Conservation (phyloP, 2,113 vertebrate genomes). For the Saccopteryx leptura region DNA sequence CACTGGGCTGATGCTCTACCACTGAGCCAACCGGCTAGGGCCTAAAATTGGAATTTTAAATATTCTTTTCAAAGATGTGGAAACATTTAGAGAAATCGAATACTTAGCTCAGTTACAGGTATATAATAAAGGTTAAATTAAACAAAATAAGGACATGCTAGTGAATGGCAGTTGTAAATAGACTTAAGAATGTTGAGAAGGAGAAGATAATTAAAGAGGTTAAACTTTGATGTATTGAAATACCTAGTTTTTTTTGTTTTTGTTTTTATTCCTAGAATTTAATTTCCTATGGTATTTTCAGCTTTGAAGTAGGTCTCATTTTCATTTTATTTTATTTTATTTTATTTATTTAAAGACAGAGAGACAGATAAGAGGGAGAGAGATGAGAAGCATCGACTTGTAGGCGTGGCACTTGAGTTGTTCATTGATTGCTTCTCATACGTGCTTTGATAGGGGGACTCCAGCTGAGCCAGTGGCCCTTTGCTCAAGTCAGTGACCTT, state of each 20-base stretch:
- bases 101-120: background rate
- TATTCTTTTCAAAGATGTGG: constrained; percentile 13
- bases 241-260: background rate
- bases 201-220: background rate
- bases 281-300: background rate
- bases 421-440: no score
- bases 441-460: no score
- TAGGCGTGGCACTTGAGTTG: no score
- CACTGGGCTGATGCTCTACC: no score
- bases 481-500: no score
- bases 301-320: background rate
- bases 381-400: no score
- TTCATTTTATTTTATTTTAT: no score
- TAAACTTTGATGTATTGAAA: constrained; percentile 27
- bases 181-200: constrained; percentile 8
- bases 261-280: background rate
- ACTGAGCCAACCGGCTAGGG: no score
- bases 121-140: constrained; percentile 1
- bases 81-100: background rate
- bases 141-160: background rate
- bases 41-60: background rate
- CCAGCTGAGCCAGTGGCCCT: no score
- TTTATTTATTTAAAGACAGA: no score
- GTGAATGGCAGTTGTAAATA: background rate
- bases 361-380: no score